These are phyloP conservation scores for Andrena praecox DNA, from an alignment of 2,888 invertebrate genomes.

Conservation along the genomic window DNA sequence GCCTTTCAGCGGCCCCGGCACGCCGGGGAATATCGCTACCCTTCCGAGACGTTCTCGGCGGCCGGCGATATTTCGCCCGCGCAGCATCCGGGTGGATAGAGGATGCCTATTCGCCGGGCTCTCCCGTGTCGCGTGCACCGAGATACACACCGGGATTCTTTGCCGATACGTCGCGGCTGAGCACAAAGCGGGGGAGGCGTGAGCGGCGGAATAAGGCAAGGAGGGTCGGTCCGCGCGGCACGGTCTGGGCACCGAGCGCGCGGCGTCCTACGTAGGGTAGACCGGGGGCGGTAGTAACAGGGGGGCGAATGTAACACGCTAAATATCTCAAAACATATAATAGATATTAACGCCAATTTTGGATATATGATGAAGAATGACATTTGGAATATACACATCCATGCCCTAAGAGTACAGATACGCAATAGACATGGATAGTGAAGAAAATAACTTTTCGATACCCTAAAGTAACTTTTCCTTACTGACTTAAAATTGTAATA, in stretches of 20 bases:
- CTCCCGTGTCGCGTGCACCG: not conserved
- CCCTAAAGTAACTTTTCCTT: too few relatives aligned
- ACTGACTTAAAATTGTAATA: too few relatives aligned
- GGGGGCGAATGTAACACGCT: too few relatives aligned
- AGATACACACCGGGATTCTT: constrained; percentile 31
- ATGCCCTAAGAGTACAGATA: too few relatives aligned
- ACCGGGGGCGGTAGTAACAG: too few relatives aligned
- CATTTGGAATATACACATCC: too few relatives aligned
- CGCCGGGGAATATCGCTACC: not conserved
- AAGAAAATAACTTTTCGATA: too few relatives aligned
- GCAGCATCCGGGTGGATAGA: not conserved
- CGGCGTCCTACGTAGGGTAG: constrained; percentile 73
- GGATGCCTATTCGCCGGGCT: not conserved
- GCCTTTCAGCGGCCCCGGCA: not conserved
- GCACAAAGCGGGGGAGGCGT: constrained; percentile 39
- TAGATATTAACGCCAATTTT: too few relatives aligned
- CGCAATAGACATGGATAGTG: too few relatives aligned
- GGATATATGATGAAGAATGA: too few relatives aligned
- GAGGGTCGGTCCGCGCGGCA: constrained; percentile 40
- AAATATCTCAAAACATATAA: too few relatives aligned
- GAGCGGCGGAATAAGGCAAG: constrained; percentile 55
- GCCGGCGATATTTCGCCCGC: not conserved
- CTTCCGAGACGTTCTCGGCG: not conserved
- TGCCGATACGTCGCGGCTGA: constrained; percentile 25
- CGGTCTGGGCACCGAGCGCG: constrained; percentile 62